Evolutionary conservation across 92 coral and sea anemone species (phyloP).

Genomic region (Bergia puertoricense): DNA sequence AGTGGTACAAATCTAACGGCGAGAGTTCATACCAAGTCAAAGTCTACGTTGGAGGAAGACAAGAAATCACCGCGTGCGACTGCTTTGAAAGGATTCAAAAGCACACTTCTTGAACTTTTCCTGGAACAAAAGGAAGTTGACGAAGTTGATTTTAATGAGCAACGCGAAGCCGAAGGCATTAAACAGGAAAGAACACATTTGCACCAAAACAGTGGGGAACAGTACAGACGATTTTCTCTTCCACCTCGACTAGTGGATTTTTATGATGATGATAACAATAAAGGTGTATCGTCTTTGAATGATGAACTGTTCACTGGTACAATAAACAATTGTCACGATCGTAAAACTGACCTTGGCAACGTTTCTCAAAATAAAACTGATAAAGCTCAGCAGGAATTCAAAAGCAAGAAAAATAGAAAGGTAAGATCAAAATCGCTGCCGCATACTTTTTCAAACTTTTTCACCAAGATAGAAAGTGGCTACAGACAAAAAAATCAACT

Average conservation of each 20-base stretch:
- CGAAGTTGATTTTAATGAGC: neutral
- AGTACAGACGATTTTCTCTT: constrained; percentile 24
- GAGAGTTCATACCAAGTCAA: neutral
- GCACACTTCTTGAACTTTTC: constrained; percentile 16
- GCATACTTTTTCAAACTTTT: neutral
- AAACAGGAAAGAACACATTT: constrained; percentile 17
- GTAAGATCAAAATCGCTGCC: constrained; percentile 10
- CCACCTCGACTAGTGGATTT: constrained; percentile 29
- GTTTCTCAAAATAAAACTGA: neutral
- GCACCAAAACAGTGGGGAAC: neutral
- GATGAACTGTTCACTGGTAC: neutral
- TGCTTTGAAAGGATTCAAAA: constrained; percentile 4
- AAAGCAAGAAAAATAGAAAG: neutral
- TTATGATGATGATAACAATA: neutral
- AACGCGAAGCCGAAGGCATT: neutral
- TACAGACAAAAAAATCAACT: neutral
- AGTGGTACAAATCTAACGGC: neutral
- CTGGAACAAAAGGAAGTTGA: constrained; percentile 29
- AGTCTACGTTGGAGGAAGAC: neutral
- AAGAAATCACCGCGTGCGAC: neutral
- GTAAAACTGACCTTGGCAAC: constrained; percentile 26
- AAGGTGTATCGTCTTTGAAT: neutral
- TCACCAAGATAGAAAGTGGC: neutral
- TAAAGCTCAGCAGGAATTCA: constrained; percentile 5
- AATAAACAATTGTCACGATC: constrained; percentile 18